Conservation (phyloP, 2,113 vertebrate species). For the Stictonetta naevosa region DNA sequence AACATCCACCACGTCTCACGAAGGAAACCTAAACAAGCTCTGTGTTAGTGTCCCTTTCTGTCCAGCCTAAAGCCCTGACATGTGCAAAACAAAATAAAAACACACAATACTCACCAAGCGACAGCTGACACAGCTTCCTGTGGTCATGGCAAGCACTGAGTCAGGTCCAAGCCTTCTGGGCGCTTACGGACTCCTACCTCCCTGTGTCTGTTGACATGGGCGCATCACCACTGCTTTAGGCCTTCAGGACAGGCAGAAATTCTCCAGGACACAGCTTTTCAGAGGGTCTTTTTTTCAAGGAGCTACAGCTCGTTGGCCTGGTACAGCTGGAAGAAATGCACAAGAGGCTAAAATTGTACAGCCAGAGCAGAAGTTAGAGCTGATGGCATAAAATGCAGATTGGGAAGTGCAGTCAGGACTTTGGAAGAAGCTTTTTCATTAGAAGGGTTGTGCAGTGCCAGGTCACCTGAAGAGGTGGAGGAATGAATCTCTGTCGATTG, state of each 20-base stretch:
- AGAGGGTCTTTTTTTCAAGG: background rate
- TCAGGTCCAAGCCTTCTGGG: background rate
- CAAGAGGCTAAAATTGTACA: background rate
- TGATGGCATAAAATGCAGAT: background rate
- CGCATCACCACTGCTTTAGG: background rate
- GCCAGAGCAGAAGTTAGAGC: background rate
- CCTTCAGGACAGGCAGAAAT: background rate
- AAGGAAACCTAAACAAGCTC: background rate
- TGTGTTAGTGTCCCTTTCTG: too few species aligned
- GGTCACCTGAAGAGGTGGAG: background rate
- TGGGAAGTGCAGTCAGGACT: background rate
- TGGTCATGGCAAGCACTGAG: accelerated
- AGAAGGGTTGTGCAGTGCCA: background rate
- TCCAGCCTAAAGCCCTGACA: background rate
- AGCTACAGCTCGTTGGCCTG: background rate
- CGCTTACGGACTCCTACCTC: accelerated
- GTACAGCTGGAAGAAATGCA: too few species aligned
- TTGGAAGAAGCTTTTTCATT: background rate
- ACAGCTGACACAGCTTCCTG: background rate
- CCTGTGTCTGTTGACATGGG: background rate
- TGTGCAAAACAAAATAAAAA: background rate
- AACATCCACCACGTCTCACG: background rate
- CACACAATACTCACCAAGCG: background rate
- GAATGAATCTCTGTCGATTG: background rate
- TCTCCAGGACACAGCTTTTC: background rate